Evolutionary conservation across 2,888 invertebrate genomes (phyloP).

Genomic region (Lasioglossum villosulum): DNA sequence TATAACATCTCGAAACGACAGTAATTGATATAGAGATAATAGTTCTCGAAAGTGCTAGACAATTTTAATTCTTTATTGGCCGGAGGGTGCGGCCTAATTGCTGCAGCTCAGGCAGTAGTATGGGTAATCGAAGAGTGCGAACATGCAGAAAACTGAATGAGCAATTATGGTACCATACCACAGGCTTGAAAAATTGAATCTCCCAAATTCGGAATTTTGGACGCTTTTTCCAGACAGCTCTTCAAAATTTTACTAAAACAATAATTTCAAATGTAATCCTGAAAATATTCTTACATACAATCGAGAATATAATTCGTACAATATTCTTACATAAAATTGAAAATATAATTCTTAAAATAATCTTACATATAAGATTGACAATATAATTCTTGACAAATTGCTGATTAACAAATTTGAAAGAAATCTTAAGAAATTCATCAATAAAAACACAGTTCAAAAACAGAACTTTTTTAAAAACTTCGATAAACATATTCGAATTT

Average conservation of each 20-base stretch:
- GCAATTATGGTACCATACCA: not conserved
- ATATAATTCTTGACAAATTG: not conserved
- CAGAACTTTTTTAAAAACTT: not conserved
- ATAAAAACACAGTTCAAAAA: not conserved
- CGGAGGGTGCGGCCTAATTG: conserved; percentile 6
- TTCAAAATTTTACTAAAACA: not conserved
- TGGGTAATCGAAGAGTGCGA: not conserved
- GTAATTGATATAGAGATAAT: not conserved
- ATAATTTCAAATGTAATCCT: not conserved
- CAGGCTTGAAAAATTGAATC: not conserved
- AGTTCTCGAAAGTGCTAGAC: not conserved
- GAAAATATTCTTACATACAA: not conserved
- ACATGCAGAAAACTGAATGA: not conserved
- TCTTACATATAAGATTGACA: not conserved
- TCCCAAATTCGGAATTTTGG: not conserved
- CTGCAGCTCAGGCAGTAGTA: not conserved
- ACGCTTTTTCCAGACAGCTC: not conserved
- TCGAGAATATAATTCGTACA: not conserved
- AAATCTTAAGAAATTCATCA: not conserved
- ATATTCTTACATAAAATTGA: not conserved
- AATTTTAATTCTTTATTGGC: not conserved
- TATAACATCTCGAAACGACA: not conserved
- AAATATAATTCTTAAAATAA: not conserved
- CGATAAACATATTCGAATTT: not conserved
- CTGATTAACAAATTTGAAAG: not conserved